Percentiles rank a stretch among this genome's conserved stretches.
phyloP scores from a whole-genome alignment of 2,797 vertebrate species.

The Lagorchestes hirsutus region DNA sequence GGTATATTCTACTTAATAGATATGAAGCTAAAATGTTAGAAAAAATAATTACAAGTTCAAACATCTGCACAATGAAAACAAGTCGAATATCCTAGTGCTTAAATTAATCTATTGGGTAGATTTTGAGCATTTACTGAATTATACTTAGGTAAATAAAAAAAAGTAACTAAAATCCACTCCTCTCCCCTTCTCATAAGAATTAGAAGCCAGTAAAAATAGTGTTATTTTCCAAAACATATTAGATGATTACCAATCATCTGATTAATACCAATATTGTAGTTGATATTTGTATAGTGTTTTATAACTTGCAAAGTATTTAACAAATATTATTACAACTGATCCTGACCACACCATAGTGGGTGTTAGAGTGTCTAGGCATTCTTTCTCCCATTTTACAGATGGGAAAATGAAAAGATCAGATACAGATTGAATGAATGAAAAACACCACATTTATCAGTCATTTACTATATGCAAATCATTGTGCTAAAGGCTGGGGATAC shows the following conservation, averaged over 20 bases:
- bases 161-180: background rate
- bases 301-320: background rate
- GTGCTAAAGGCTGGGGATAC: background rate
- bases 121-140: conserved; percentile 31
- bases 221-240: background rate
- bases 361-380: background rate
- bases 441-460: background rate
- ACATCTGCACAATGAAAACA: background rate
- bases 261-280: background rate
- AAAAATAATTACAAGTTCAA: background rate
- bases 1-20: background rate
- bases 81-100: conserved; percentile 27
- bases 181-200: too few relatives aligned
- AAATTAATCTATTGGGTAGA: conserved; percentile 5
- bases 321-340: background rate
- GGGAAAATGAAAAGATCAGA: background rate
- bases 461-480: background rate
- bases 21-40: background rate
- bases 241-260: background rate
- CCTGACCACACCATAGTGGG: background rate
- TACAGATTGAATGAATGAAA: background rate
- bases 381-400: background rate
- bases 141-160: conserved; percentile 13
- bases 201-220: background rate
- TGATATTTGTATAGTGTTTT: background rate